Evolutionary conservation across 2,113 vertebrate species (phyloP).

Genomic region (Tychaedon coryphoeus): DNA sequence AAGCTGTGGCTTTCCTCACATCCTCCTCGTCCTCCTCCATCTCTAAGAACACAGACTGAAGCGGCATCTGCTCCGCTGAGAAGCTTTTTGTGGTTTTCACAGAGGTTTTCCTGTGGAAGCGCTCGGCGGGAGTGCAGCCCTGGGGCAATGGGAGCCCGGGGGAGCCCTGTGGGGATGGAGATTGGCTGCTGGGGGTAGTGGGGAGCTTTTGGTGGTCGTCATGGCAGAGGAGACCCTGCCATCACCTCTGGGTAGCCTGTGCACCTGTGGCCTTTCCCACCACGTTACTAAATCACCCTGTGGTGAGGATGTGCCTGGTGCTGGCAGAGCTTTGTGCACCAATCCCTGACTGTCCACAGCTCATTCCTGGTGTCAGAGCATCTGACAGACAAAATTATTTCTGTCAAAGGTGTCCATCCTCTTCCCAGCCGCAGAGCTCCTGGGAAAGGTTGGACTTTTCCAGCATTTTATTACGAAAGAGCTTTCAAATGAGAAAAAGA

Average conservation of each 20-base stretch:
- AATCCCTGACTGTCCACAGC: rapidly evolving
- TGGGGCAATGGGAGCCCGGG: background rate
- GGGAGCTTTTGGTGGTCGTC: rapidly evolving
- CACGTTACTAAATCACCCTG: rapidly evolving
- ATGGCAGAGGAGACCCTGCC: background rate
- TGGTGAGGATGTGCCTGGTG: background rate
- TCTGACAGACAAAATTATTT: background rate
- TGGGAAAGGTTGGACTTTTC: background rate
- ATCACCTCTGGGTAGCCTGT: background rate
- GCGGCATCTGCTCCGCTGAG: rapidly evolving
- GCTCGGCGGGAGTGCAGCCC: rapidly evolving
- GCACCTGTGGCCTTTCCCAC: background rate
- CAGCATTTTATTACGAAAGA: background rate
- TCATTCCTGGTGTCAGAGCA: background rate
- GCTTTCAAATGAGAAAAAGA: background rate
- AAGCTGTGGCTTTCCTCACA: background rate
- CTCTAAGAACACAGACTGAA: background rate
- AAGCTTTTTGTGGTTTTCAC: background rate
- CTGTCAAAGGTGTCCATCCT: background rate
- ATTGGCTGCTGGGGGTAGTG: rapidly evolving
- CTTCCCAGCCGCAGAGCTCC: background rate
- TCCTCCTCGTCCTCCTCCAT: background rate
- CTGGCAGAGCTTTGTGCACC: rapidly evolving
- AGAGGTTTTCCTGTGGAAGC: background rate
- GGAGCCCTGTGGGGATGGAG: background rate